A percentile compares a stretch with the other conserved stretches of the same genome.
Conservation (phyloP, 2,888 invertebrate genomes). For the Apamea anceps region DNA sequence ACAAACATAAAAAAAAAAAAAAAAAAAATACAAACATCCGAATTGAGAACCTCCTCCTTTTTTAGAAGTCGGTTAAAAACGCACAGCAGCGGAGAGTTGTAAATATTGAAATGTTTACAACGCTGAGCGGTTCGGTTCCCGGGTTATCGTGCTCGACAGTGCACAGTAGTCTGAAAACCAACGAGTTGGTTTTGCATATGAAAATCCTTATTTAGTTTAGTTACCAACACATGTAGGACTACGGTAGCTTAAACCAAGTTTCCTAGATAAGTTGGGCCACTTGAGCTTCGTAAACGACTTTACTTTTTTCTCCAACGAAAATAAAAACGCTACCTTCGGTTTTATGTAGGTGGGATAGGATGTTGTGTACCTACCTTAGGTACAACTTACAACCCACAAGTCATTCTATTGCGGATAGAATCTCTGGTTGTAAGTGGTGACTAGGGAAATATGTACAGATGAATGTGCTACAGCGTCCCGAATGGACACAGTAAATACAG, state of each 20-base stretch:
- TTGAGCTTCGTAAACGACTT: neutral
- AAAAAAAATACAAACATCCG: too few species aligned
- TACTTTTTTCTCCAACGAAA: neutral
- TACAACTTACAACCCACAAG: neutral
- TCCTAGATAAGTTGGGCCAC: conserved; percentile 5
- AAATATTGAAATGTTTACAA: conserved; percentile 71
- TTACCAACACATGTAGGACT: neutral
- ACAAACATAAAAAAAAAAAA: too few species aligned
- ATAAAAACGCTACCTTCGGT: neutral
- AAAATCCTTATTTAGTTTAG: conserved; percentile 67
- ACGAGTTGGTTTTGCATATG: conserved; percentile 67
- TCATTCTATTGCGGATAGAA: conserved; percentile 2
- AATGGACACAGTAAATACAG: conserved; percentile 1
- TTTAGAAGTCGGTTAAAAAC: too few species aligned
- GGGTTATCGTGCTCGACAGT: conserved; percentile 65
- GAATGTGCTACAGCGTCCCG: conserved; percentile 1
- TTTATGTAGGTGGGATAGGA: neutral
- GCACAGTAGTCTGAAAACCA: conserved; percentile 40
- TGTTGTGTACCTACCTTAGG: neutral
- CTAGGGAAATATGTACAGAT: conserved; percentile 32
- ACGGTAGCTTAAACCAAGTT: conserved; percentile 7
- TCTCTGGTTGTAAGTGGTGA: conserved; percentile 9
- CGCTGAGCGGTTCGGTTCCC: conserved; percentile 39
- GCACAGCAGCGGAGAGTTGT: conserved; percentile 55
- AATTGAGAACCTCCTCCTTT: too few species aligned